Evolutionary conservation across 2,113 vertebrate genomes (phyloP).

Genomic region (Actenoides hombroni): DNA sequence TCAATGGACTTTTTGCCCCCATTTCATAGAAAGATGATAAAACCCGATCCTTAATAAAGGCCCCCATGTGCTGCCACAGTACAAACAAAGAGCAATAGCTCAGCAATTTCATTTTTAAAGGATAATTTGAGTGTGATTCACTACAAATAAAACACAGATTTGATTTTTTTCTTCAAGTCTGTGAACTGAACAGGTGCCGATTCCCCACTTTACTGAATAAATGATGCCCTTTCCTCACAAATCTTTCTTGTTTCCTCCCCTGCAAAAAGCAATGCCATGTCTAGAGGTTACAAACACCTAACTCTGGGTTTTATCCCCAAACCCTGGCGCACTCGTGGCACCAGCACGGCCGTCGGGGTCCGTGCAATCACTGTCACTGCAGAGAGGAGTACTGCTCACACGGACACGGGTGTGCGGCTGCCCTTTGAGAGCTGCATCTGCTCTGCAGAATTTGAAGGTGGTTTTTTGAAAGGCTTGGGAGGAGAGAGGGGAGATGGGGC

Average conservation of each 20-base stretch:
- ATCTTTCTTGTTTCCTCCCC: background rate
- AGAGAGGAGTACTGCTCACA: background rate
- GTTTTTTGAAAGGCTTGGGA: background rate
- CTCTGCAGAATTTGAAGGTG: fast-evolving
- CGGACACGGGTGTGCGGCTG: fast-evolving
- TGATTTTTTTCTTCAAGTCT: background rate
- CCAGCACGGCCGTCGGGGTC: fast-evolving
- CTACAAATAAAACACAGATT: background rate
- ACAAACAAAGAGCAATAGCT: background rate
- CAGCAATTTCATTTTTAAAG: background rate
- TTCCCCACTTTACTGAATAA: background rate
- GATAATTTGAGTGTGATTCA: background rate
- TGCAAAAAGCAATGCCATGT: background rate
- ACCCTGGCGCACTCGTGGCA: fast-evolving
- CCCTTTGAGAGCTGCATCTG: fast-evolving
- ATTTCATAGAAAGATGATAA: background rate
- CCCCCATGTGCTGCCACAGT: fast-evolving
- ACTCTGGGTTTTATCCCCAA: background rate
- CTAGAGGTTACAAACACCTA: background rate
- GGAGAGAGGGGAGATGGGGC: background rate
- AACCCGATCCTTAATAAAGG: background rate
- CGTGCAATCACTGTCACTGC: background rate
- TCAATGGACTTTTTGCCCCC: background rate
- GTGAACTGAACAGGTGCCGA: background rate
- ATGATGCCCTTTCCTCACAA: background rate